phyloP scores from a whole-genome alignment of 2,113 vertebrate species.

The Corydoras sp. region DNA sequence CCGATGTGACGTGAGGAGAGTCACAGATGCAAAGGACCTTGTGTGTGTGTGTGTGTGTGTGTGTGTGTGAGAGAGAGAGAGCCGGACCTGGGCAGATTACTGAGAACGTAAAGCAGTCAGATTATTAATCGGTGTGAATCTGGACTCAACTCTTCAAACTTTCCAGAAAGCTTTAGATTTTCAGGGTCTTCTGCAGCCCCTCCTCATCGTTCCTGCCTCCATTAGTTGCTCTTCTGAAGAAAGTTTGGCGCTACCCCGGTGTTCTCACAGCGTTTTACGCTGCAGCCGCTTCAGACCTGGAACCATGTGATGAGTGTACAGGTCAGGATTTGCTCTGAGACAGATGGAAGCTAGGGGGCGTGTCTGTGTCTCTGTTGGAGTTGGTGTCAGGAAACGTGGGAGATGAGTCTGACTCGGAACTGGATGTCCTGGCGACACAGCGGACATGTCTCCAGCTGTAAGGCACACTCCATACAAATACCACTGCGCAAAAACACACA shows the following conservation, averaged over 20 bases:
- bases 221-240: background rate
- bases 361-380: constrained; percentile 43
- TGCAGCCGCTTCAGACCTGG: constrained; percentile 32
- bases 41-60: constrained; percentile 24
- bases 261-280: constrained; percentile 6
- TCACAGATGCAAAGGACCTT: constrained; percentile 37
- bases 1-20: background rate
- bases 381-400: constrained; percentile 93
- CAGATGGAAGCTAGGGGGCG: constrained; percentile 40
- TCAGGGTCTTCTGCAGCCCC: too few species aligned
- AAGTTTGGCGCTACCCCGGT: constrained; percentile 7
- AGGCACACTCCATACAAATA: constrained; percentile 99
- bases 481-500: constrained; percentile 65
- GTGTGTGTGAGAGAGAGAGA: background rate
- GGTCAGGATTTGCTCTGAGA: constrained; percentile 25
- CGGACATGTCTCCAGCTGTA: constrained; percentile 97
- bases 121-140: constrained; percentile 22
- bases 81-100: constrained; percentile 19
- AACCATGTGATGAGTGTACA: constrained; percentile 32
- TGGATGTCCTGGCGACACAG: constrained; percentile 98
- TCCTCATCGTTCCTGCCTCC: background rate
- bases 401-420: constrained; percentile 92
- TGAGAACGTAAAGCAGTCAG: constrained; percentile 18
- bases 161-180: too few species aligned
- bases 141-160: constrained; percentile 15